Percentiles rank a stretch among this genome's conserved stretches.
phyloP scores from a whole-genome alignment of 1,140 invertebrate species.

The Leptestheria dahalacensis region DNA sequence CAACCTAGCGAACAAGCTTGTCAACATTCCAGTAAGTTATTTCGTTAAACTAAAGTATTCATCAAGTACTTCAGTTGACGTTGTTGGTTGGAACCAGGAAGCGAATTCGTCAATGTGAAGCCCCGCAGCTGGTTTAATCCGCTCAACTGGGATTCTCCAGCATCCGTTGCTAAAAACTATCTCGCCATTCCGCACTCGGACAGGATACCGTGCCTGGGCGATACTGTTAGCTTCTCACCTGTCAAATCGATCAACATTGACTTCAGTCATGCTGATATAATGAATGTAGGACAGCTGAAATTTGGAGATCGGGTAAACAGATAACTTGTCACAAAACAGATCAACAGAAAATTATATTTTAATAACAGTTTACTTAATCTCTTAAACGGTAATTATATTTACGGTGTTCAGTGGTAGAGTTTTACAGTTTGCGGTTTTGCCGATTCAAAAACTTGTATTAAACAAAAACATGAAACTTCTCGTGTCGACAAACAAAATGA shows the following conservation, averaged over 20 bases:
- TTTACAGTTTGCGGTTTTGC: no score
- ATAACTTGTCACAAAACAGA: no score
- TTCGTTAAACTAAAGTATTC: no score
- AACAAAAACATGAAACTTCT: no score
- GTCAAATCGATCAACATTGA: not conserved
- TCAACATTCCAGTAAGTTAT: not conserved
- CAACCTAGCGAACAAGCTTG: not conserved
- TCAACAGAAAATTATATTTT: no score
- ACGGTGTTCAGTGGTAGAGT: no score
- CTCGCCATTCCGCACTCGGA: slow-evolving; percentile 6
- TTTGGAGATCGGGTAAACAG: slow-evolving; percentile 7
- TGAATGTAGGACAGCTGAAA: slow-evolving; percentile 4
- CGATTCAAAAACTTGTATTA: no score
- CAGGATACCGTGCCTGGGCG: not conserved
- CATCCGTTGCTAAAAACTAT: not conserved
- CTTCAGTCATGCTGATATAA: not conserved
- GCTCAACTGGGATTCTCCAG: not conserved
- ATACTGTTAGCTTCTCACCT: not conserved
- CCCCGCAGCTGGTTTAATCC: slow-evolving; percentile 9
- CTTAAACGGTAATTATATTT: no score
- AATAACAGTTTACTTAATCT: no score
- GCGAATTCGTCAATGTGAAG: slow-evolving; percentile 2
- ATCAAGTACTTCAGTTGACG: no score
- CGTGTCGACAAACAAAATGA: no score
- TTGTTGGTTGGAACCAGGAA: not conserved